These are phyloP conservation scores for Lutra lutra DNA, from an alignment of 2,797 vertebrate genomes.

Conservation along the genomic window DNA sequence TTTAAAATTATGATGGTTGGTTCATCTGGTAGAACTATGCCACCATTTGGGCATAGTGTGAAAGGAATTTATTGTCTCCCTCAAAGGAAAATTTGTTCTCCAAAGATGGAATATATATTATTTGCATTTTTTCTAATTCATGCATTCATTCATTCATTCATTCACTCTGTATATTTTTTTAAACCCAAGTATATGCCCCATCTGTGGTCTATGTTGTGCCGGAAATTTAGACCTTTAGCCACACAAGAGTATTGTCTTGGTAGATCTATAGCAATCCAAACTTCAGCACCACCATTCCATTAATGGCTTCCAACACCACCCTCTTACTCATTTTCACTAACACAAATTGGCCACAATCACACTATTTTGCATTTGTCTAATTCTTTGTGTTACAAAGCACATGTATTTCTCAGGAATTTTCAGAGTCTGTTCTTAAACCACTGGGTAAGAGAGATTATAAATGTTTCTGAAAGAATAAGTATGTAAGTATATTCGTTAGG, in stretches of 20 bases:
- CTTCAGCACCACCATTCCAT: background rate
- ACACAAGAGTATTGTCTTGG: background rate
- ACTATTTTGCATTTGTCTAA: slow-evolving; percentile 39
- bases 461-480: slow-evolving; percentile 17
- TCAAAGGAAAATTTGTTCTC: slow-evolving; percentile 33
- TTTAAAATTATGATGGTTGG: background rate
- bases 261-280: background rate
- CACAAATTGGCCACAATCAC: background rate
- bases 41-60: background rate
- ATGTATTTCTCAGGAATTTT: slow-evolving; percentile 34
- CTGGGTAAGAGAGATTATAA: slow-evolving; percentile 18
- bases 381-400: slow-evolving; percentile 9
- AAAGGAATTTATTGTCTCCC: background rate
- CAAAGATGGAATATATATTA: background rate
- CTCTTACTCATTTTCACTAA: background rate
- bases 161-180: slow-evolving; percentile 38
- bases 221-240: slow-evolving; percentile 27
- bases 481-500: background rate
- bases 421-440: background rate
- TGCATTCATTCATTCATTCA: background rate
- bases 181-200: background rate
- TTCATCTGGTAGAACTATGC: background rate
- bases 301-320: background rate
- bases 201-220: background rate
- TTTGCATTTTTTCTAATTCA: slow-evolving; percentile 46